Percentiles rank a stretch among this genome's conserved stretches.
Conservation (phyloP, 1,140 invertebrate genomes). For the Patella vulgata region DNA sequence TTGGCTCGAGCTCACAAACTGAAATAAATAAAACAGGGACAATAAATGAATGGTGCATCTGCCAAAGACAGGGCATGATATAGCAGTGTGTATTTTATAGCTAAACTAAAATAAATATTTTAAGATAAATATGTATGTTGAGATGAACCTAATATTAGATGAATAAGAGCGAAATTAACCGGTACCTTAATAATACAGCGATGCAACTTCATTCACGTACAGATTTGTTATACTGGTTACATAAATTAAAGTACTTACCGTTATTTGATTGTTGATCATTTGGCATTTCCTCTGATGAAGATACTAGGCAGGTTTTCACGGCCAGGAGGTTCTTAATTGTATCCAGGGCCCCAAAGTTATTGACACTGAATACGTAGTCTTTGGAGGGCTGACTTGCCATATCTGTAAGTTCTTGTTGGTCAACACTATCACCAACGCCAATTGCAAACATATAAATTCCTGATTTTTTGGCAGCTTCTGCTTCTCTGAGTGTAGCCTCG, state of each 20-base stretch:
- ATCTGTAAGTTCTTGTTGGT: slow-evolving; percentile 41
- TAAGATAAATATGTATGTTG: too few species aligned
- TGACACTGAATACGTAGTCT: slow-evolving; percentile 50
- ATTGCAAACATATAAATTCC: slow-evolving; percentile 56
- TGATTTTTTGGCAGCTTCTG: slow-evolving; percentile 28
- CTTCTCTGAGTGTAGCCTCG: slow-evolving; percentile 36
- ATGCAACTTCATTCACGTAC: background rate
- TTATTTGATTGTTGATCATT: slow-evolving; percentile 23
- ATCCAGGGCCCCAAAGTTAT: slow-evolving; percentile 37
- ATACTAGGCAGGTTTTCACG: slow-evolving; percentile 17
- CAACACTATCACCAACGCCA: slow-evolving; percentile 49
- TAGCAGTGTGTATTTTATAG: too few species aligned
- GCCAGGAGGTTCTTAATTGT: slow-evolving; percentile 30
- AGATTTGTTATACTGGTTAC: too few species aligned
- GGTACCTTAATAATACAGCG: background rate
- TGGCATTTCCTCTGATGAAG: background rate
- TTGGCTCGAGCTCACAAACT: slow-evolving; percentile 8
- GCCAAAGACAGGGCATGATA: too few species aligned
- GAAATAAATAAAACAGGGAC: background rate
- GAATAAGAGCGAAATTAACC: background rate
- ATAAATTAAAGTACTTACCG: too few species aligned
- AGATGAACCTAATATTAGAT: too few species aligned
- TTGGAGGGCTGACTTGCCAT: slow-evolving; percentile 44
- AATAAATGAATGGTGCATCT: too few species aligned
- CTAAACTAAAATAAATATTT: too few species aligned